Conservation (phyloP, 2,888 invertebrate species). For the Epirrhoe alternata region DNA sequence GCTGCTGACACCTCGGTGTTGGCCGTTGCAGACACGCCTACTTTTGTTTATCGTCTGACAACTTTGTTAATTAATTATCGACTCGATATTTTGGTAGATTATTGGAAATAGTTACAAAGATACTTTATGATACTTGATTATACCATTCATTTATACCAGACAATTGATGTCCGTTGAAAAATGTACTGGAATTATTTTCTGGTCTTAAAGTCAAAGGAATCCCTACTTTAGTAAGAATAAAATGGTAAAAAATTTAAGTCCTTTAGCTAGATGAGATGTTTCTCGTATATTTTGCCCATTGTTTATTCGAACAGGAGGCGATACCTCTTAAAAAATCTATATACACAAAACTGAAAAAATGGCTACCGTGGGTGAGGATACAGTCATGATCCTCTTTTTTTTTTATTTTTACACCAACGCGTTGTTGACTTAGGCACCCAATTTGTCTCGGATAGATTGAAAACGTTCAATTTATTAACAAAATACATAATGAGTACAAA, state of each 20-base stretch:
- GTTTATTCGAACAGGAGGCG: too few relatives aligned
- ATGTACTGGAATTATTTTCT: background rate
- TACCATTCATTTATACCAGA: background rate
- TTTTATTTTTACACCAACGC: background rate
- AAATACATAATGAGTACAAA: conserved; percentile 37
- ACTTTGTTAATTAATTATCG: conserved; percentile 67
- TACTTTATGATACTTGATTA: background rate
- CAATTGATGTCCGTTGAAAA: background rate
- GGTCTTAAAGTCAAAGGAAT: too few relatives aligned
- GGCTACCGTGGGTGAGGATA: background rate
- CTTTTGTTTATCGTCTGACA: conserved; percentile 74
- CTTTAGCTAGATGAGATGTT: too few relatives aligned
- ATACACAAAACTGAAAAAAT: background rate
- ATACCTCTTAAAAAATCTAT: too few relatives aligned
- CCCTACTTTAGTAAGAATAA: too few relatives aligned
- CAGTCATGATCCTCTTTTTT: too few relatives aligned
- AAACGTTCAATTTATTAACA: conserved; percentile 33
- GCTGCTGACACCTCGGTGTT: conserved; percentile 70
- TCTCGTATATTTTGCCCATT: too few relatives aligned
- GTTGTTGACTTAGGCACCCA: conserved; percentile 11
- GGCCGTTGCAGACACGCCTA: conserved; percentile 65
- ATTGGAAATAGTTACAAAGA: background rate
- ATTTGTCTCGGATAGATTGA: conserved; percentile 32
- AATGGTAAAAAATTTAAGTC: too few relatives aligned
- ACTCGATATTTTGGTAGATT: conserved; percentile 15